A percentile compares a stretch with the other conserved stretches of the same genome.
phyloP scores from a whole-genome alignment of 2,797 vertebrate species.

The Toxotes lorentzi region DNA sequence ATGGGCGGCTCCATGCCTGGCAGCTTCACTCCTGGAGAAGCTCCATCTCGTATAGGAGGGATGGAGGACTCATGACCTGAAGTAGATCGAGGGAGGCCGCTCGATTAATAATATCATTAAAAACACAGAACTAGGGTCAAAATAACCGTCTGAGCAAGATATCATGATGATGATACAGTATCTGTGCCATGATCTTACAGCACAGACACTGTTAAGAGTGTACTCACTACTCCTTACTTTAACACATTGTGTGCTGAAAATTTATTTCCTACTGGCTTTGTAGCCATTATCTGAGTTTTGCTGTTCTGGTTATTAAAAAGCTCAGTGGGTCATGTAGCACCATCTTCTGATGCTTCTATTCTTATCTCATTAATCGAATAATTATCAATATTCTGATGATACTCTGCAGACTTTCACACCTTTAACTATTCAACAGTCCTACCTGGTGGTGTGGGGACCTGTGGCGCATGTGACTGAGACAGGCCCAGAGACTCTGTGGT shows the following conservation, averaged over 20 bases:
- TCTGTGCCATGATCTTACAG: neutral
- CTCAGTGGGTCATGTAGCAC: neutral
- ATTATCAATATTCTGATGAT: neutral
- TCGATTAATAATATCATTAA: conserved; percentile 1
- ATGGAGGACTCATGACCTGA: conserved; percentile 79
- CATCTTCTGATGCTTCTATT: neutral
- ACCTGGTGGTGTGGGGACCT: conserved; percentile 87
- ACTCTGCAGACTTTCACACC: neutral
- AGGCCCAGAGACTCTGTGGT: conserved; percentile 77
- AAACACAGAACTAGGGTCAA: neutral
- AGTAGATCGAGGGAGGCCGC: conserved; percentile 7
- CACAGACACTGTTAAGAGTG: neutral
- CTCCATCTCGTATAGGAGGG: conserved; percentile 67
- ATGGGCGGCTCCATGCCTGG: conserved; percentile 66
- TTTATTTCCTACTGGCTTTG: neutral
- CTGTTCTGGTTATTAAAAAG: neutral
- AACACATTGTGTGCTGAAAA: neutral
- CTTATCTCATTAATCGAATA: neutral
- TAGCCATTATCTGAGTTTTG: neutral
- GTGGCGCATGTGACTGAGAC: conserved; percentile 82
- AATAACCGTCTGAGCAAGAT: neutral
- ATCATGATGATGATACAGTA: neutral
- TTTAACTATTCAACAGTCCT: conserved; percentile 15
- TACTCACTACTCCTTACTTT: neutral
- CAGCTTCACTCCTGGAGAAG: conserved; percentile 77